Conservation (phyloP, 2,888 invertebrate genomes). For the Xestia ashworthii region DNA sequence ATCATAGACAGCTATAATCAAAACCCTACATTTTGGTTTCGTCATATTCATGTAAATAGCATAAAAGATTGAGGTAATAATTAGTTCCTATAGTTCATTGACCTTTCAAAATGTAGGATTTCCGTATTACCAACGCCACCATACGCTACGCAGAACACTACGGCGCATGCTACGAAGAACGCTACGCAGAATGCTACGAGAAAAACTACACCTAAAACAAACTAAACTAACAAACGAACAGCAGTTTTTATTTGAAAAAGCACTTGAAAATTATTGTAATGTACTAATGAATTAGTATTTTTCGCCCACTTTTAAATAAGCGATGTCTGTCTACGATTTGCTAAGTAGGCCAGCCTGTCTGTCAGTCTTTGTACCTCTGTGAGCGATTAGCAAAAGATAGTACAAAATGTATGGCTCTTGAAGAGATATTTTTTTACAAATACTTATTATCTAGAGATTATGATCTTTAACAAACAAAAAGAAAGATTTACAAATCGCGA, state of each 20-base stretch:
- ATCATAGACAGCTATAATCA: no score
- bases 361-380: neutral
- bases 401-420: neutral
- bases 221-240: neutral
- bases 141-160: neutral
- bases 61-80: neutral
- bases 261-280: conserved; percentile 16
- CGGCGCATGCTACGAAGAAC: neutral
- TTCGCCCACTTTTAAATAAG: conserved; percentile 24
- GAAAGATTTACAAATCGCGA: neutral
- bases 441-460: neutral
- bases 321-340: conserved; percentile 13
- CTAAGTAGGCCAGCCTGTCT: conserved; percentile 39
- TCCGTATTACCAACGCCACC: neutral
- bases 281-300: conserved; percentile 3
- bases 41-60: no score
- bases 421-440: neutral
- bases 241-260: neutral
- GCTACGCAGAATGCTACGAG: neutral
- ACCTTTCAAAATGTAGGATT: neutral
- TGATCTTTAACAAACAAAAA: conserved; percentile 4
- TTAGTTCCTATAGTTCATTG: neutral
- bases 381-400: conserved; percentile 43
- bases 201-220: no score
- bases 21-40: no score